Evolutionary conservation across 2,113 vertebrate genomes (phyloP).

Genomic region (Etheostoma cragini): DNA sequence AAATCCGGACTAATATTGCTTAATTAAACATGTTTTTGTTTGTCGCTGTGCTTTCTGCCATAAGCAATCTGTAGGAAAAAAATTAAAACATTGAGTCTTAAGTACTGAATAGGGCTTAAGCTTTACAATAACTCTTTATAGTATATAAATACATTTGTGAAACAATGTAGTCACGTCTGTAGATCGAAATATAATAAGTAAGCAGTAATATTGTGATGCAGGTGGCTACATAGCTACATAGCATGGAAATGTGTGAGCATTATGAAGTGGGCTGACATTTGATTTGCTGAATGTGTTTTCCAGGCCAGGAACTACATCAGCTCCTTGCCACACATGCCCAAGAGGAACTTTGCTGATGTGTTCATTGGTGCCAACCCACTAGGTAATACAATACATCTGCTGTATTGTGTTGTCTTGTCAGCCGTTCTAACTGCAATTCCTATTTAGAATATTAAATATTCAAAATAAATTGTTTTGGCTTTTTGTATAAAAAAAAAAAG

Average conservation of each 20-base stretch:
- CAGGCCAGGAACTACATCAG: constrained; percentile 98
- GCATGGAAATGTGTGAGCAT: constrained; percentile 2
- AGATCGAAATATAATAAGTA: neutral
- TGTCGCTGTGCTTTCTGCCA: neutral
- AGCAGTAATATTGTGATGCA: neutral
- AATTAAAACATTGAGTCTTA: neutral
- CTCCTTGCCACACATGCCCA: constrained; percentile 94
- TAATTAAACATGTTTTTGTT: neutral
- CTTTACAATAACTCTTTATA: neutral
- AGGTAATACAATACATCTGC: constrained; percentile 84
- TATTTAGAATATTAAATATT: neutral
- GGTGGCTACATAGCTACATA: neutral
- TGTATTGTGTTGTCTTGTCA: neutral
- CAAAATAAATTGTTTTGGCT: neutral
- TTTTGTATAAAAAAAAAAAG: neutral
- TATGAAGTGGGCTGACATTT: constrained; percentile 20
- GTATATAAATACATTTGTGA: neutral
- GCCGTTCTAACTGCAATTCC: neutral
- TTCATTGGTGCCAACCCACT: constrained; percentile 97
- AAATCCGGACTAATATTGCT: neutral
- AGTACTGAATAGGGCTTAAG: neutral
- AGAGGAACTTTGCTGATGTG: constrained; percentile 98
- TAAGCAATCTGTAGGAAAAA: neutral
- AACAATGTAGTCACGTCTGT: neutral
- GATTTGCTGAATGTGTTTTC: constrained; percentile 34